Evolutionary conservation across 2,888 invertebrate genomes (phyloP).

Genomic region (Bhutanitis thaidina): DNA sequence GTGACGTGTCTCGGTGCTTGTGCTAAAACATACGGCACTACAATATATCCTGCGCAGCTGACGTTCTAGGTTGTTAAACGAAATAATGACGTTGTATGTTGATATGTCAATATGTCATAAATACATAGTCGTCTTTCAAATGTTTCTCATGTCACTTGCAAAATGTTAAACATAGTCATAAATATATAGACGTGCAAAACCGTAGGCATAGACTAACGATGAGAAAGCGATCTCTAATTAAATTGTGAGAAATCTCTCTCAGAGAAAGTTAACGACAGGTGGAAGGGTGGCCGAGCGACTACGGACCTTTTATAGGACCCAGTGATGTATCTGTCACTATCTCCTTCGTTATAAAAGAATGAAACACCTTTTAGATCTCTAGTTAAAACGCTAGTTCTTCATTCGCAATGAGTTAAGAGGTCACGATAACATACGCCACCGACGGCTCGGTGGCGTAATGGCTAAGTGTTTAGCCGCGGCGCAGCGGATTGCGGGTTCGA

Average conservation of each 20-base stretch:
- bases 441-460: no score
- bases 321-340: slow-evolving; percentile 7
- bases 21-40: no score
- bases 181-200: background rate
- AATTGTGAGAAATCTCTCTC: slow-evolving; percentile 24
- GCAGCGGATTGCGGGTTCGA: no score
- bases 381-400: no score
- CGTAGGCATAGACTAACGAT: slow-evolving; percentile 8
- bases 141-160: slow-evolving; percentile 5
- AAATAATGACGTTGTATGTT: background rate
- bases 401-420: no score
- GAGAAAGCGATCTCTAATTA: slow-evolving; percentile 24
- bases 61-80: background rate
- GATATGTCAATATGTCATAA: background rate
- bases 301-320: slow-evolving; percentile 14
- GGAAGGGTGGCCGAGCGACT: slow-evolving; percentile 18
- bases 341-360: background rate
- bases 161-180: background rate
- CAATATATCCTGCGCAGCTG: no score
- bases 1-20: no score
- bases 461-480: no score
- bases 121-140: background rate
- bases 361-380: background rate
- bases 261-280: slow-evolving; percentile 21
- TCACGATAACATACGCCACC: no score